Base-by-base conservation (phyloP, 92 coral and sea anemone species). In the Epizoanthus rinbou region DNA sequence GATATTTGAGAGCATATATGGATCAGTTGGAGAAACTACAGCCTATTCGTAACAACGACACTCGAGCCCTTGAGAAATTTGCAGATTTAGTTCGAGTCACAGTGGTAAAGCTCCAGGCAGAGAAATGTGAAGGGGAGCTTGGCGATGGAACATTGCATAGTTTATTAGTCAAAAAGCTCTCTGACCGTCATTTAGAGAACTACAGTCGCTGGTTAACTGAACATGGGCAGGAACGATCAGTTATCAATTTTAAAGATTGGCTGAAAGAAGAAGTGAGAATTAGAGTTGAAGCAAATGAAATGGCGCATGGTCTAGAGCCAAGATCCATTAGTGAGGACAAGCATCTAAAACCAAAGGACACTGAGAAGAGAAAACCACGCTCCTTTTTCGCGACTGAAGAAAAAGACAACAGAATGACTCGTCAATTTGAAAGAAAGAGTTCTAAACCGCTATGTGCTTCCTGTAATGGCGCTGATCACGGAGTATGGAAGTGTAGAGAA, bases 91-190 rank as follows among this genome's bases (percentile, higher is more conserved):
- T 85, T 39, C 72, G 92, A n/a, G 75, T 88, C 3, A 56, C 95
- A 4, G 92, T 88, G 52, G 91, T 91, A 14, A 86, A 85, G 37
- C 25, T 91, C 31, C 86, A 88, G 59, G 94, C 94, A 64, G 94
- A 88, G 62, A 80, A 87, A 58, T 85, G 86, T 4, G 75, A 76
- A 50, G 87, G 81, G 17, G 88, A 88, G 86, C 87, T 86, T 23
- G 88, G 89, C 0, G 90, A 88, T 3, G 90, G 95, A 33, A 79
- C 88, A 1, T 74, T 88, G 76, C 95, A 85, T 57, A 91, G 88
- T 43, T 56, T 78, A 73, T 52, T 88, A 53, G 85, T 84, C 8
- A 80, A 57, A 64, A 85, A 88, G 84, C 67, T 88, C 21, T 63
- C 84, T 0, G 88, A 86, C 16, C 23, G 73, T 33, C 91, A 90